Evolutionary conservation across 2,113 vertebrate species (phyloP).

Genomic region (Leucopsar rothschildi): DNA sequence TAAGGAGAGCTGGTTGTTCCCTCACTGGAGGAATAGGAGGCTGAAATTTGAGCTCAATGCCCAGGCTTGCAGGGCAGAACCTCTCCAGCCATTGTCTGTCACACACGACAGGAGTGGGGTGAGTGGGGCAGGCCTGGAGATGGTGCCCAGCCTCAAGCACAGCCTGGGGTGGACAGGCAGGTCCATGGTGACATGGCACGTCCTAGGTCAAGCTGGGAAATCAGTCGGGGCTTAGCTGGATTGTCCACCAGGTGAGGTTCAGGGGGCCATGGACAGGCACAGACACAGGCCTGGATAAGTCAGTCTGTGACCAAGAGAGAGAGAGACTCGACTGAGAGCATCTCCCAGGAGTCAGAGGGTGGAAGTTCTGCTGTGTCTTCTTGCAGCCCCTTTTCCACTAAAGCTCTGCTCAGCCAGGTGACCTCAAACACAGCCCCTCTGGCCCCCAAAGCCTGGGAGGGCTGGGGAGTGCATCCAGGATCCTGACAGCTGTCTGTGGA

Average conservation of each 20-base stretch:
- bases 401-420: background rate
- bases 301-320: background rate
- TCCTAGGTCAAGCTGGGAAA: background rate
- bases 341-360: background rate
- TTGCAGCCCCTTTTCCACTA: background rate
- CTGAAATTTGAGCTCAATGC: background rate
- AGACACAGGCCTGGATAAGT: background rate
- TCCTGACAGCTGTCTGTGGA: background rate
- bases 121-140: background rate
- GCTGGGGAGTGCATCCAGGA: background rate
- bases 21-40: background rate
- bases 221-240: background rate
- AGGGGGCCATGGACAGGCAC: no score
- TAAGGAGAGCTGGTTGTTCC: rapidly evolving
- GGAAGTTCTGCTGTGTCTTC: background rate
- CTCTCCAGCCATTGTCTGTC: rapidly evolving
- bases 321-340: rapidly evolving
- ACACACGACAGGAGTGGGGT: rapidly evolving
- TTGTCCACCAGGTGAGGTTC: background rate
- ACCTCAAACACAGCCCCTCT: rapidly evolving
- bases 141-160: background rate
- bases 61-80: rapidly evolving
- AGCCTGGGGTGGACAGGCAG: background rate
- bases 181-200: background rate
- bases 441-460: background rate